Evolutionary conservation across 2,888 invertebrate species (phyloP).

Genomic region (Hirtodrosophila cameraria): DNA sequence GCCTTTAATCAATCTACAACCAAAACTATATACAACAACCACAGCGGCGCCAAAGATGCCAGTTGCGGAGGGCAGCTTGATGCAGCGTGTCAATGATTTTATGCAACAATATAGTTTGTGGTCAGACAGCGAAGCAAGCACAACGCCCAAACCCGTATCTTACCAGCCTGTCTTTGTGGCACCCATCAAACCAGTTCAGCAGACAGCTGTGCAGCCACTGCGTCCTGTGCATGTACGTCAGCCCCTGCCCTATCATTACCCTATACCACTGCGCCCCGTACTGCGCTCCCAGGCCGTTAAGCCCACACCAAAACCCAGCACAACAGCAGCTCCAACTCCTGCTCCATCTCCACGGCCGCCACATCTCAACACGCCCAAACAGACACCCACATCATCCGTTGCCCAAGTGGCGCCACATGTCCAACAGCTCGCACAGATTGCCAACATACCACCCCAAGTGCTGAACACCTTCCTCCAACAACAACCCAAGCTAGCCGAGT

Average conservation of each 20-base stretch:
- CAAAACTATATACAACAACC: slow-evolving; percentile 6
- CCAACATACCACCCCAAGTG: slow-evolving; percentile 60
- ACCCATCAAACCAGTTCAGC: not conserved
- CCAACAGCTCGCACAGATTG: slow-evolving; percentile 60
- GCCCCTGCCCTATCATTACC: slow-evolving; percentile 75
- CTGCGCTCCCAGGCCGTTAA: not conserved
- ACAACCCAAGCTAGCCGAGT: slow-evolving; percentile 73
- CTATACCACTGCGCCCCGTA: slow-evolving; percentile 68
- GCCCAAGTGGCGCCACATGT: slow-evolving; percentile 58
- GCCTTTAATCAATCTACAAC: not conserved
- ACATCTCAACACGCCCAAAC: slow-evolving; percentile 73
- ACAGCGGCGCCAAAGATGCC: slow-evolving; percentile 4
- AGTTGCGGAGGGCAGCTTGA: slow-evolving; percentile 34
- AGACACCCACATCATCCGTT: not conserved
- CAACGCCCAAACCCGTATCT: slow-evolving; percentile 11
- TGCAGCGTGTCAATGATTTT: slow-evolving; percentile 64
- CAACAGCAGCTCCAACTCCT: not conserved
- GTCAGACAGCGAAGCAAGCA: slow-evolving; percentile 32
- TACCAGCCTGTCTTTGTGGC: slow-evolving; percentile 44
- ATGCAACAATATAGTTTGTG: slow-evolving; percentile 69
- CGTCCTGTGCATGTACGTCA: slow-evolving; percentile 56
- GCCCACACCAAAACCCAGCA: slow-evolving; percentile 2
- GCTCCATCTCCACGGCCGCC: slow-evolving; percentile 9
- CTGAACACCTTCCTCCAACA: slow-evolving; percentile 66
- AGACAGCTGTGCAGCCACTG: not conserved